A percentile compares a stretch with the other conserved stretches of the same genome.
Evolutionary conservation across 2,113 vertebrate genomes (phyloP).

Genomic region (Ophiodon elongatus): DNA sequence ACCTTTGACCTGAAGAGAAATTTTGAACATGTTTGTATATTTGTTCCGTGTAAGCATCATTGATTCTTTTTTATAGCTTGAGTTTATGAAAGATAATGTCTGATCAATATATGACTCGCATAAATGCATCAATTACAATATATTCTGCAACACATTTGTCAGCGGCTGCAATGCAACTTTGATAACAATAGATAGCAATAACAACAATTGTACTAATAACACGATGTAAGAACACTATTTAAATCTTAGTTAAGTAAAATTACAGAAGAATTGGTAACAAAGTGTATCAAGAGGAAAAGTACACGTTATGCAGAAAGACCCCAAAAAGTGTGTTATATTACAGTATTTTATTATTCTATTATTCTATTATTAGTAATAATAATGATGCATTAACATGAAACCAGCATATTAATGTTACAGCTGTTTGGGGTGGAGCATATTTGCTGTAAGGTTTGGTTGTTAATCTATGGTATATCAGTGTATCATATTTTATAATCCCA

Average conservation of each 20-base stretch:
- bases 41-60: constrained; percentile 13
- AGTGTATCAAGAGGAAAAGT: neutral
- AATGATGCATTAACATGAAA: neutral
- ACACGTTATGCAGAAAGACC: neutral
- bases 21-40: constrained; percentile 19
- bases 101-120: neutral
- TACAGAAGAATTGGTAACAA: neutral
- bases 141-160: neutral
- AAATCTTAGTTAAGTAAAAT: neutral
- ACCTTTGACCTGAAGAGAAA: constrained; percentile 51
- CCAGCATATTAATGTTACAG: neutral
- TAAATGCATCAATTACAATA: neutral
- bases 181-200: neutral
- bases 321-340: neutral
- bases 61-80: constrained; percentile 21
- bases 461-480: neutral
- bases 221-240: neutral
- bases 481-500: neutral
- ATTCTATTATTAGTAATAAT: too few relatives aligned
- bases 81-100: neutral
- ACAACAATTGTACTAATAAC: neutral
- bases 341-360: neutral
- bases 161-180: neutral
- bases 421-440: neutral
- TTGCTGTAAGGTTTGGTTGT: neutral